Evolutionary conservation across 2,797 vertebrate species (phyloP), one percentile per base, ranked within the genome.

Genomic region (Argentina silus): DNA sequence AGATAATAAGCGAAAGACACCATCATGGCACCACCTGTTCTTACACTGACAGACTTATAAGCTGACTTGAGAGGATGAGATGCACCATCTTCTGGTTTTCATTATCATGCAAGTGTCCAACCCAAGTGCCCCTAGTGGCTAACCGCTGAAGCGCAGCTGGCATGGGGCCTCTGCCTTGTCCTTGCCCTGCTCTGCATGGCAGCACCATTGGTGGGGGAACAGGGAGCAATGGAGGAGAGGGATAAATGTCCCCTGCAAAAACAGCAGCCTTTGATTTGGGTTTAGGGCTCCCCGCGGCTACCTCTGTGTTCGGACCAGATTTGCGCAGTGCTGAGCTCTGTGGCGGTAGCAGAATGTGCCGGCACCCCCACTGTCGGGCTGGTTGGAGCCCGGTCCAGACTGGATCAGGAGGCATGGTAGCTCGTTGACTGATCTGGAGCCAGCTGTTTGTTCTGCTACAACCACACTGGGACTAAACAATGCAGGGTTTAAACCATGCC

Each of bases 221-320:
- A 75, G 53, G 69, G 53, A 17, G 78, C 57, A 15, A 48, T 14
- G 14, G 69, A 85, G 78, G 71, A 87, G 82, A 77, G 43, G 69
- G 65, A 64, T 73, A 75, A 83, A 77, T 70, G 74, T 79, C 74
- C 74, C 78, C 79, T 69, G 81, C 57, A 68, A 84, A 78, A 71
- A 60, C 65, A 82, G 80, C 72, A 69, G 76, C 74, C 76, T 92
- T 90, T 92, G 84, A 89, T 90, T 91, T 87, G 62, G 73, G 77
- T 83, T 85, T 89, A 80, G 84, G 80, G 83, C 82, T 82, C 81
- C 81, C 79, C 57, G 80, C 71, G 80, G 85, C 71, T 82, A 76
- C 82, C 82, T 87, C 75, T 86, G 74, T 77, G 81, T 86, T 86
- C 83, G 71, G 74, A 87, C 81, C 73, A 79, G 85, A 89, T 86